These are phyloP conservation scores for Drosophila nebulosa DNA, from an alignment of 1,140 invertebrate species.

Conservation along the genomic window DNA sequence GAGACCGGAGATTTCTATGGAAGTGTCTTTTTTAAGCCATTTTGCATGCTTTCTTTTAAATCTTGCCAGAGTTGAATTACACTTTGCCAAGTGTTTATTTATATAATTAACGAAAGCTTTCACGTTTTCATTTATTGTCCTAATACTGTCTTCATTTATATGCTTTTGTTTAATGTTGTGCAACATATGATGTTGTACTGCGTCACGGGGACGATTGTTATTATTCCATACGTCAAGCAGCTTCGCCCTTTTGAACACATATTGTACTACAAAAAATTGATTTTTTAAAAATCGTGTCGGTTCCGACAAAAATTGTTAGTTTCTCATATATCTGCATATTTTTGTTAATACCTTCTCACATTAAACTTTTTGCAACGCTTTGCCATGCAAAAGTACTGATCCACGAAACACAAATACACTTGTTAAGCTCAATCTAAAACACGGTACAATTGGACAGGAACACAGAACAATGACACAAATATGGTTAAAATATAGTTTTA, in stretches of 20 bases:
- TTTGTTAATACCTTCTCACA: slow-evolving; percentile 4
- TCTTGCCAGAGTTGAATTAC: not conserved
- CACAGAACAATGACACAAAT: no score
- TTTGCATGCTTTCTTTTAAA: not conserved
- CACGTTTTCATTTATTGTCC: not conserved
- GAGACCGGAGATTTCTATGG: not conserved
- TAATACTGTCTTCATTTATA: not conserved
- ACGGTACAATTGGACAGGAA: no score
- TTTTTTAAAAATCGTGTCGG: no score
- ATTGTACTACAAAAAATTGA: no score
- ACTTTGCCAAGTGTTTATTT: not conserved
- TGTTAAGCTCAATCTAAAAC: no score
- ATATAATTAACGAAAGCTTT: not conserved
- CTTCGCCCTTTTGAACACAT: no score
- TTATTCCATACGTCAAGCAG: not conserved
- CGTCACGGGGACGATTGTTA: not conserved
- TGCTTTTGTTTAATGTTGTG: not conserved
- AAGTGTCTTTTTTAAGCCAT: not conserved
- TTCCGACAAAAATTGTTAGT: not conserved
- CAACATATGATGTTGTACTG: no score
- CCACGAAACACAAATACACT: no score
- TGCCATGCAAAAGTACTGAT: no score
- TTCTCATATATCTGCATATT: not conserved
- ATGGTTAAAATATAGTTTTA: no score
- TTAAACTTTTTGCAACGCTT: no score